Evolutionary conservation across 2,888 invertebrate species (phyloP).

Genomic region (Lucinisca nassula): DNA sequence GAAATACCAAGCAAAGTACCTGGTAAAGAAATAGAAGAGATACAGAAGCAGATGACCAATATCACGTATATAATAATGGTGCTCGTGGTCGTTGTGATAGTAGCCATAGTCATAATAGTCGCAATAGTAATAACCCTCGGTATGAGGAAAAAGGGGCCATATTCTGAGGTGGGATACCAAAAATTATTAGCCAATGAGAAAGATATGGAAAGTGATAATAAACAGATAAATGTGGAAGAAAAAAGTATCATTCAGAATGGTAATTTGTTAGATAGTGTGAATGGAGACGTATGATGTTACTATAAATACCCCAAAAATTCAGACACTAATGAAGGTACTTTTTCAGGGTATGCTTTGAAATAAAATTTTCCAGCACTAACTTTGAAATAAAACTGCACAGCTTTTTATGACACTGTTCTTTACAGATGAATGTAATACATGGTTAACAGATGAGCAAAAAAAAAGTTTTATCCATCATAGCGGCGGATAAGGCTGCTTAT

Average conservation of each 20-base stretch:
- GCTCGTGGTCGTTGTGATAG: conserved; percentile 40
- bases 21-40: background rate
- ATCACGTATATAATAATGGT: conserved; percentile 42
- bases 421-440: too few species aligned
- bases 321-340: too few species aligned
- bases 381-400: too few species aligned
- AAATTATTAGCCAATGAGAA: conserved; percentile 1
- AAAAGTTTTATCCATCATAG: too few species aligned
- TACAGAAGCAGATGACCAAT: conserved; percentile 8
- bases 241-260: background rate
- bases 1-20: conserved; percentile 4
- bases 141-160: background rate
- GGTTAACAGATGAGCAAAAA: too few species aligned
- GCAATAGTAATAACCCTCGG: background rate
- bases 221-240: background rate
- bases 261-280: background rate
- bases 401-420: too few species aligned
- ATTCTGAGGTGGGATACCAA: background rate
- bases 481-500: too few species aligned
- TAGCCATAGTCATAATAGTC: background rate
- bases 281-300: background rate
- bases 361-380: too few species aligned
- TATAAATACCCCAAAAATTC: too few species aligned
- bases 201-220: background rate
- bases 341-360: too few species aligned